phyloP scores from a whole-genome alignment of 2,113 vertebrate species.

The Cinclus cinclus region DNA sequence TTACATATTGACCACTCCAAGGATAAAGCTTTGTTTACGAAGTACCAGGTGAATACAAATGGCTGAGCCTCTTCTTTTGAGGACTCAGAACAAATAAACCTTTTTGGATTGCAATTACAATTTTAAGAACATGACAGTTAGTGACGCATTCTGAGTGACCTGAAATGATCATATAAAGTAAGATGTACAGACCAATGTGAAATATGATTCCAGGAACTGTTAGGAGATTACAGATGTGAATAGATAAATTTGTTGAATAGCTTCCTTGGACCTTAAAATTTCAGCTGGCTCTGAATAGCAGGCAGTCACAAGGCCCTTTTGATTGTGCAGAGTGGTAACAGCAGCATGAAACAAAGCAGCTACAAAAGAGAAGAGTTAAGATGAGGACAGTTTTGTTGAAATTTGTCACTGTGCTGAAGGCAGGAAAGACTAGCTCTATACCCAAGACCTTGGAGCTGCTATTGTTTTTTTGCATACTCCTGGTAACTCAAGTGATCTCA shows the following conservation, averaged over 20 bases:
- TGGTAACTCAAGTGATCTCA: not conserved
- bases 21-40: slow-evolving; percentile 1
- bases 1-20: not conserved
- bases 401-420: not conserved
- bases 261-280: not conserved
- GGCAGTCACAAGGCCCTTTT: not conserved
- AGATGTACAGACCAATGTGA: not conserved
- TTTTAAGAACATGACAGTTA: not conserved
- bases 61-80: not conserved
- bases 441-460: slow-evolving; percentile 1
- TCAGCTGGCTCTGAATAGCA: not conserved
- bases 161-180: not conserved
- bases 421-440: not conserved
- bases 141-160: not conserved
- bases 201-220: not conserved
- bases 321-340: not conserved
- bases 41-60: not conserved
- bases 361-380: not conserved
- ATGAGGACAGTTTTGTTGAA: not conserved
- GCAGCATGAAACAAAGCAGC: not conserved
- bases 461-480: not conserved
- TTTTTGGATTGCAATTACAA: not conserved
- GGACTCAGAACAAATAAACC: not conserved
- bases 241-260: not conserved
- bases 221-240: not conserved